Base-by-base conservation (phyloP, 35 echinoderm and acorn worm species). In the Heliocidaris erythrogramma region DNA sequence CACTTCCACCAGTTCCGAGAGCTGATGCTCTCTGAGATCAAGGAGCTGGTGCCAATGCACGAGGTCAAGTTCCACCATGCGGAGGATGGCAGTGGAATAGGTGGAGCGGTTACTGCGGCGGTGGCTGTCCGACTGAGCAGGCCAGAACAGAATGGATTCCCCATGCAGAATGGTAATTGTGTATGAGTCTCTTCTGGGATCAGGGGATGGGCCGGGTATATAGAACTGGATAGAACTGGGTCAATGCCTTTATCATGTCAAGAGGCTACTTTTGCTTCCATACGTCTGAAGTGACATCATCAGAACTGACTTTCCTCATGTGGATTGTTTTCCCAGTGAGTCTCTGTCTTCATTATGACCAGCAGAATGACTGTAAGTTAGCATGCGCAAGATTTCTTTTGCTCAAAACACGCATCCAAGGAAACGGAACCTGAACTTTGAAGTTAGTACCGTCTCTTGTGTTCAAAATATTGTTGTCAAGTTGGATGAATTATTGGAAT, bases 1-100 rank as follows among this genome's bases (percentile, higher is more conserved):
- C 91, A 92, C 50, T 92, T 92, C 91, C n/a, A 59, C 47, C 47
- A 92, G 30, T 92, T 50, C 91, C 91, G 91, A 30, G 91, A 92
- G 47, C 49, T 92, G 91, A 92, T 92, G 91, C 5, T 92, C 48
- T 48, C 48, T 2, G 91, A 92, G 16, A 92, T 92, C 91, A 92
- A 92, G 49, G 91, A 59, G 29, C 24, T 92, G 91, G 91, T 92
- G 4, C 91, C 91, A 17, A 2, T 52, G 91, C 13, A 92, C 48
- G 47, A 92, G 18, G 91, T 92, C 48, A 48, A 49, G 31, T 92
- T 92, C 91, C 47, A 48, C n/a, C 91, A 92, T 11, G 91, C 91
- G 13, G 47, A 48, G 49, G 91, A 92, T 13, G 91, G 91, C 47
- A 92, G 91, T 27, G 91, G 91, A 17, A 59, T 92, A 7, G 91